Evolutionary conservation across 1,140 invertebrate species (phyloP), one percentile per base, ranked within the genome.

Genomic region (Rhopalosiphum maidis): DNA sequence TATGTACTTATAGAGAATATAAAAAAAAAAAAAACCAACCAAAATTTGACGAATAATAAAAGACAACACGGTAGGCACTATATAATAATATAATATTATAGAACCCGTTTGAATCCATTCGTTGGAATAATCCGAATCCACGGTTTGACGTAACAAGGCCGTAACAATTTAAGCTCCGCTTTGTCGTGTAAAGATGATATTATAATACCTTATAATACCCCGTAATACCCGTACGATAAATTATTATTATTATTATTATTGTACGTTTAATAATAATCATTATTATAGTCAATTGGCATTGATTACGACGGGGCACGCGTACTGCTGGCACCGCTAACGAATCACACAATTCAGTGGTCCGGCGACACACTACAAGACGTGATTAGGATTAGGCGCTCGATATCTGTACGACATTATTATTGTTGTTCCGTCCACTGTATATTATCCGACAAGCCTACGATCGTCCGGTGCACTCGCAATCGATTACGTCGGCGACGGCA

Each of bases 241-340:
- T 68, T 77, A 21, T 77, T n/a, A 41, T 41, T 41, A n/a, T n/a
- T n/a, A 15, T 68, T 37, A 41, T 41, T 41, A 5, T 77, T 8
- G 55, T 51, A 51, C 48, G 9, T 8, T n/a, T n/a, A 68, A 68
- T n/a, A 68, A 77, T 30, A 25, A 60, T 60, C 4, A 60, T 77
- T 77, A 37, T 41, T 86, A 46, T 5, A 48, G 85, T 86, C 85
- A 46, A 86, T 86, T n/a, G 85, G 30, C 43, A 86, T 86, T 86
- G 85, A 86, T 86, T 46, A 86, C 9, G 41, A 46, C 8, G 8
- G 15, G n/a, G 41, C 51, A 90, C 51, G 35, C 22, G 35, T 30
- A 30, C 9, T 60, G 82, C 8, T 25, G 23, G 41, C 30, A 25
- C 23, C 25, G 41, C 41, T 86, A 25, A 41, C 43, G 41, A 86